A percentile compares a stretch with the other conserved stretches of the same genome.
Evolutionary conservation across 2,888 invertebrate genomes (phyloP).

Genomic region (Pollenia angustigena): DNA sequence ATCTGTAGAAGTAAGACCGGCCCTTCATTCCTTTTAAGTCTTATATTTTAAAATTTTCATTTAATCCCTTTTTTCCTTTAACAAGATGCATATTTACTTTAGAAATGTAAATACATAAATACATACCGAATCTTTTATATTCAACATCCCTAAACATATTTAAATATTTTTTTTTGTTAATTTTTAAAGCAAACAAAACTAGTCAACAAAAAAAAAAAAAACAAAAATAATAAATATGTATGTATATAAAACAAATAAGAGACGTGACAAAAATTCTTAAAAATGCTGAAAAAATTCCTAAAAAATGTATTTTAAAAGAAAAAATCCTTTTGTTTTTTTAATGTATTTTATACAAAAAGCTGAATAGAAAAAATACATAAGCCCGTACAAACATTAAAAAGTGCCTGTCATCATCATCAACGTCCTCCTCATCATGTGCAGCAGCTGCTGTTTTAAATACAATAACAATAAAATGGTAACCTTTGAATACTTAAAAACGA

Average conservation of each 20-base stretch:
- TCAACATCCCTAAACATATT: too few species aligned
- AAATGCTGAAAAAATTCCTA: not conserved
- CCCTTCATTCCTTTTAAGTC: too few species aligned
- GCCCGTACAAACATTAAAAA: not conserved
- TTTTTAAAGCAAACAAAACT: not conserved
- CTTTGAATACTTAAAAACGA: slow-evolving; percentile 11
- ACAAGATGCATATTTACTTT: too few species aligned
- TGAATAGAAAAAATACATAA: not conserved
- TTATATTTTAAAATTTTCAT: too few species aligned
- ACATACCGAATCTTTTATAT: too few species aligned
- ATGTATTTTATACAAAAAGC: not conserved
- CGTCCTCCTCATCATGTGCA: slow-evolving; percentile 32
- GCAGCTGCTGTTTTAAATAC: slow-evolving; percentile 57
- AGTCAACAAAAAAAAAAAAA: slow-evolving; percentile 1
- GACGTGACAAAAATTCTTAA: slow-evolving; percentile 63
- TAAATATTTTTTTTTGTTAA: too few species aligned
- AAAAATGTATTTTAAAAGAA: slow-evolving; percentile 19
- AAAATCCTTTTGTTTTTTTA: slow-evolving; percentile 35
- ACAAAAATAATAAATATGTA: too few species aligned
- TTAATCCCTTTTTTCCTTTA: too few species aligned
- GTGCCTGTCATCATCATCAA: slow-evolving; percentile 47
- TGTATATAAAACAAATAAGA: slow-evolving; percentile 20
- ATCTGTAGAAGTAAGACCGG: too few species aligned
- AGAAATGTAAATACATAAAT: too few species aligned
- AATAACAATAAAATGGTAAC: slow-evolving; percentile 42